A percentile compares a stretch with the other conserved stretches of the same genome.
These are phyloP conservation scores for Porites lobata DNA, from an alignment of 92 coral and sea anemone genomes.

Conservation along the genomic window DNA sequence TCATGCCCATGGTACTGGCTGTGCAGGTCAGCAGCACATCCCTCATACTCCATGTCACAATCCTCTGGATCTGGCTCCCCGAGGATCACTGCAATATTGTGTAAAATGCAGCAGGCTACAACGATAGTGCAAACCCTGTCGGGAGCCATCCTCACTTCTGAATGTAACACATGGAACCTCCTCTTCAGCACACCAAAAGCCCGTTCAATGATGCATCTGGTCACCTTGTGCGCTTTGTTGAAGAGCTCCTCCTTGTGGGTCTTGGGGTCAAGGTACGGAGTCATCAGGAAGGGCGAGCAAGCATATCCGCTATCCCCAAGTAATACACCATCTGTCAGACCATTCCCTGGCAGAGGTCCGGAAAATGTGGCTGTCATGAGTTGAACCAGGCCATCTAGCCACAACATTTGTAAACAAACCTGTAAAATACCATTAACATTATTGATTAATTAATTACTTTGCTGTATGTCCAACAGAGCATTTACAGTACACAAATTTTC, in stretches of 20 bases:
- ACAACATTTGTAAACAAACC: conserved; percentile 60
- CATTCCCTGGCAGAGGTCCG: conserved; percentile 48
- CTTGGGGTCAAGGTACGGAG: conserved; percentile 64
- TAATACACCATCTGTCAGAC: conserved; percentile 74
- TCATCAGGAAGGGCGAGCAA: conserved; percentile 63
- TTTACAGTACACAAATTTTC: not conserved
- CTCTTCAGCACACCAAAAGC: conserved; percentile 71
- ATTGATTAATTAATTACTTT: not conserved
- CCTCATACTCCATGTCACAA: conserved; percentile 1
- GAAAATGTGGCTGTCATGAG: conserved; percentile 59
- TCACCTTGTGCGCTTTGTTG: conserved; percentile 52
- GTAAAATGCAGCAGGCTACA: conserved; percentile 76
- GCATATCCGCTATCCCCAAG: conserved; percentile 80
- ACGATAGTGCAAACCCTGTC: conserved; percentile 77
- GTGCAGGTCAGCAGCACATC: conserved; percentile 26
- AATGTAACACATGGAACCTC: conserved; percentile 70
- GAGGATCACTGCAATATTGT: conserved; percentile 67
- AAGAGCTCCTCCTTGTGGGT: conserved; percentile 47
- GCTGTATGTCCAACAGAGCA: not conserved
- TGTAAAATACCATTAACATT: not conserved
- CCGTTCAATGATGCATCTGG: conserved; percentile 63
- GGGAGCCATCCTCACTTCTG: conserved; percentile 76
- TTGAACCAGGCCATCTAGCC: conserved; percentile 52
- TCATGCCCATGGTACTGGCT: conserved; percentile 62
- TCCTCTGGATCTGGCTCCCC: conserved; percentile 67